These are phyloP conservation scores for Nerophis lumbriciformis DNA, from an alignment of 2,113 vertebrate species.

Conservation along the genomic window DNA sequence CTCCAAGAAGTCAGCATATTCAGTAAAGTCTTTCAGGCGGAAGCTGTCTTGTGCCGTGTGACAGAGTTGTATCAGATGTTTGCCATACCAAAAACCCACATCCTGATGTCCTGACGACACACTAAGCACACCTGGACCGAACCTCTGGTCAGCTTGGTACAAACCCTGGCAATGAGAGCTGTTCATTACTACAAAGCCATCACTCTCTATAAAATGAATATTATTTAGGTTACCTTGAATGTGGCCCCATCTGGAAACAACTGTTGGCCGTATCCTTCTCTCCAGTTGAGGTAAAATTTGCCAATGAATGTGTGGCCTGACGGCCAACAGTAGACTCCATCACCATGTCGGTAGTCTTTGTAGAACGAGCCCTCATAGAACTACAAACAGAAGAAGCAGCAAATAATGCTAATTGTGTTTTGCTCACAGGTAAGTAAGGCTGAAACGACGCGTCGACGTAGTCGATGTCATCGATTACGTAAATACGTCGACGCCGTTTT, in stretches of 20 bases:
- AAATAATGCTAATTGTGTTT: neutral
- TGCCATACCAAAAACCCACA: conserved; percentile 2
- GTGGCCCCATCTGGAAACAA: conserved; percentile 60
- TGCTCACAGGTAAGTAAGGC: neutral
- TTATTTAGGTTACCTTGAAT: conserved; percentile 72
- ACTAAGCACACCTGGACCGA: conserved; percentile 4
- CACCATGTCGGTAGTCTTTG: conserved; percentile 77
- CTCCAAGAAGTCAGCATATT: conserved; percentile 2
- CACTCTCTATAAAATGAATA: neutral
- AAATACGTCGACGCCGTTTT: too few species aligned
- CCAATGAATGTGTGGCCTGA: conserved; percentile 77
- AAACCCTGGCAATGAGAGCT: conserved; percentile 3
- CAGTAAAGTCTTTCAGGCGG: neutral
- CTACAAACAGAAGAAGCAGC: conserved; percentile 53
- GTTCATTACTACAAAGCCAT: neutral
- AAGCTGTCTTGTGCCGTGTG: conserved; percentile 2
- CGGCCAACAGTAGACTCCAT: conserved; percentile 74
- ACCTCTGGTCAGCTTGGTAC: conserved; percentile 7
- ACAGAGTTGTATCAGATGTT: conserved; percentile 5
- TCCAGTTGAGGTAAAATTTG: conserved; percentile 79
- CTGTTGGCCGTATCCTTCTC: conserved; percentile 81
- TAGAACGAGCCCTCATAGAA: conserved; percentile 78
- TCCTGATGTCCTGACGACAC: neutral
- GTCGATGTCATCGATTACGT: too few species aligned
- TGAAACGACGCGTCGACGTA: too few species aligned